phyloP scores from a whole-genome alignment of 2,113 vertebrate species.

The Podarcis cretensis region DNA sequence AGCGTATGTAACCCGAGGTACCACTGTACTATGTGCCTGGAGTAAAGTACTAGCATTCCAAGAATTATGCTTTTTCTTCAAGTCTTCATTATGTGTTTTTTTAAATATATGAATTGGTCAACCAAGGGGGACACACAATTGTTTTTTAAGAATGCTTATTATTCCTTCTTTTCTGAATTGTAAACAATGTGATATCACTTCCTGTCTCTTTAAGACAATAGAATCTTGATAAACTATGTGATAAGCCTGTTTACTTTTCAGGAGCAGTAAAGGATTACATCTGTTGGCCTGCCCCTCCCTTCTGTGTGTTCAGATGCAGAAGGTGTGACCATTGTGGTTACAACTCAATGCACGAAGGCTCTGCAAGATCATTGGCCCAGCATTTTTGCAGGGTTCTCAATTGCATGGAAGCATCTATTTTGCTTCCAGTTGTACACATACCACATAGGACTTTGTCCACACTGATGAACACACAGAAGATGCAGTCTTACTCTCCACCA shows the following conservation, averaged over 20 bases:
- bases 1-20: too few relatives aligned
- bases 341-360: not conserved
- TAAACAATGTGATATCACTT: too few relatives aligned
- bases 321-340: not conserved
- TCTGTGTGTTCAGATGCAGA: not conserved
- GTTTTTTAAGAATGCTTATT: not conserved
- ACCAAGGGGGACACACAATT: not conserved
- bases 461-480: not conserved
- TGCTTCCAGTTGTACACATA: not conserved
- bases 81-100: too few relatives aligned
- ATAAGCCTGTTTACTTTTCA: not conserved
- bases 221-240: not conserved
- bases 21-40: not conserved
- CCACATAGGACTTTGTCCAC: not conserved
- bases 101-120: not conserved
- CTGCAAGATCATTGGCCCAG: too few relatives aligned
- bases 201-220: not conserved
- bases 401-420: not conserved
- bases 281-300: not conserved
- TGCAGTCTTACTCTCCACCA: not conserved
- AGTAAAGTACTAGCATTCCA: not conserved
- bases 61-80: not conserved
- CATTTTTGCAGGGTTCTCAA: not conserved
- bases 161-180: not conserved
- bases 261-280: too few relatives aligned